A percentile compares a stretch with the other conserved stretches of the same genome.
phyloP scores from a whole-genome alignment of 2,888 invertebrate species.

The Ceraclea dissimilis region DNA sequence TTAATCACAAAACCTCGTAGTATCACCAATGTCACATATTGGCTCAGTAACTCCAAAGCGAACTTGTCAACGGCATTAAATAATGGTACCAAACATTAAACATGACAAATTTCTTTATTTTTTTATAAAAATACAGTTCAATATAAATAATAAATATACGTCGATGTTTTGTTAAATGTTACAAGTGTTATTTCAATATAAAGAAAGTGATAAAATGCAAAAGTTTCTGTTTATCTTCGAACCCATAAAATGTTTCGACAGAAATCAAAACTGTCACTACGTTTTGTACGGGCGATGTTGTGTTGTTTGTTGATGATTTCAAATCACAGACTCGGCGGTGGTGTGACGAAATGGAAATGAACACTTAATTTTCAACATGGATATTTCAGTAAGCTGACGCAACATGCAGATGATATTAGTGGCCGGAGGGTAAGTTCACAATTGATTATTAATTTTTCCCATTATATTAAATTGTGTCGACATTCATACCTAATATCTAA shows the following conservation, averaged over 20 bases:
- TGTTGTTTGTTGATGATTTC: no score
- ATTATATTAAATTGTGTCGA: no score
- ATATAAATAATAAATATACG: not conserved
- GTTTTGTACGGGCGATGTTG: no score
- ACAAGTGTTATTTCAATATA: slow-evolving; percentile 4
- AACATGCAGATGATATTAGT: slow-evolving; percentile 26
- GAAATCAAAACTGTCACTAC: not conserved
- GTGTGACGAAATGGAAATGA: no score
- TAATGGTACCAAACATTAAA: no score
- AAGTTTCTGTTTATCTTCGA: slow-evolving; percentile 20
- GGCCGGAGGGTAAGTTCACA: slow-evolving; percentile 23
- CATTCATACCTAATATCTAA: no score
- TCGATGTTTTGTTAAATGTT: not conserved
- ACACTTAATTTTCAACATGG: no score
- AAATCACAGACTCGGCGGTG: no score
- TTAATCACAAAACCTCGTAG: no score
- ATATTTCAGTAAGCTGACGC: slow-evolving; percentile 17
- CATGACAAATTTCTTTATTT: not conserved
- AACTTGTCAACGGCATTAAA: not conserved
- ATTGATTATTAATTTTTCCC: not conserved
- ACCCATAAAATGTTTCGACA: slow-evolving; percentile 19
- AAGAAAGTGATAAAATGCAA: slow-evolving; percentile 16
- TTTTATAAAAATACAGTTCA: not conserved
- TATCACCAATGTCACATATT: no score
- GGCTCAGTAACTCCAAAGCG: no score